A percentile compares a stretch with the other conserved stretches of the same genome.
Evolutionary conservation across 1,140 invertebrate species (phyloP).

Genomic region (Drosophila watanabei): DNA sequence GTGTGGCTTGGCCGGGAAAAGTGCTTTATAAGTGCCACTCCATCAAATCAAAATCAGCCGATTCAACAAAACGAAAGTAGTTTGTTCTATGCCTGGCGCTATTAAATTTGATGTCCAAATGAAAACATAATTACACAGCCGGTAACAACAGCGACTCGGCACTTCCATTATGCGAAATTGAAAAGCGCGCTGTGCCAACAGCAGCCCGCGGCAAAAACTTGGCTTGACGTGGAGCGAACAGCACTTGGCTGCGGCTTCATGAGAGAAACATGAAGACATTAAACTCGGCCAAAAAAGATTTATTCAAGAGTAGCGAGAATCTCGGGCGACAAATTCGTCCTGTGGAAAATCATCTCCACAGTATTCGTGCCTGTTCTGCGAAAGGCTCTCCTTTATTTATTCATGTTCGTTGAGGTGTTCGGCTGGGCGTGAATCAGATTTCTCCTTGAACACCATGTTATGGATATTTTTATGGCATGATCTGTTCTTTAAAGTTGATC

Average conservation of each 20-base stretch:
- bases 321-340: slow-evolving; percentile 3
- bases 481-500: background rate
- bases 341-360: background rate
- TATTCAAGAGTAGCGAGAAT: slow-evolving; percentile 1
- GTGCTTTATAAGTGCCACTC: slow-evolving; percentile 77
- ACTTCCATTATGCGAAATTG: slow-evolving; percentile 66
- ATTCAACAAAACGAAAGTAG: slow-evolving; percentile 76
- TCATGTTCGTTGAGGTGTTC: background rate
- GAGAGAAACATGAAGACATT: slow-evolving; percentile 62
- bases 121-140: slow-evolving; percentile 75
- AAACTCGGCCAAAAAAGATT: slow-evolving; percentile 42
- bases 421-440: background rate
- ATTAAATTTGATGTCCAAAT: slow-evolving; percentile 68
- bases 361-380: background rate
- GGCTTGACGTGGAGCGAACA: slow-evolving; percentile 16
- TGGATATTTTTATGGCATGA: background rate
- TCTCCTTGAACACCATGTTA: background rate
- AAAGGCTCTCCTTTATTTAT: slow-evolving; percentile 2
- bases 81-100: slow-evolving; percentile 67
- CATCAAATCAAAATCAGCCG: slow-evolving; percentile 76
- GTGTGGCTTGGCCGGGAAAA: slow-evolving; percentile 52
- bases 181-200: slow-evolving; percentile 52
- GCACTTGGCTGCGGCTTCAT: slow-evolving; percentile 39
- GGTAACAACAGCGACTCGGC: slow-evolving; percentile 23
- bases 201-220: slow-evolving; percentile 46